These are phyloP conservation scores for Cyphomyrmex costatus DNA, from an alignment of 1,140 invertebrate genomes.

Conservation along the genomic window DNA sequence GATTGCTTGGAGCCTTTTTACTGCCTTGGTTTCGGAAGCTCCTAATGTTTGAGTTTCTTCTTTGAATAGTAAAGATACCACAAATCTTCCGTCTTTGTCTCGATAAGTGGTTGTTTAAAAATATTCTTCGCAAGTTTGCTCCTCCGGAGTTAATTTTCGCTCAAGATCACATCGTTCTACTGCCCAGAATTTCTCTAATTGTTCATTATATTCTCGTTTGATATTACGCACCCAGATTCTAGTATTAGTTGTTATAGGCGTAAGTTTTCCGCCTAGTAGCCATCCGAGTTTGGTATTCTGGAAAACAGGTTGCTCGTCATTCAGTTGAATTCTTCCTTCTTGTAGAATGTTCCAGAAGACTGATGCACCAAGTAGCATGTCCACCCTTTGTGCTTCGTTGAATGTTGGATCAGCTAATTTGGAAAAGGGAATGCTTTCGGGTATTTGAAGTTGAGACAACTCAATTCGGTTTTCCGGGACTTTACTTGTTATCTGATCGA, in stretches of 20 bases:
- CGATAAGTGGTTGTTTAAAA: neutral
- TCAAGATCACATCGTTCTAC: neutral
- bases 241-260: neutral
- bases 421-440: neutral
- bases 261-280: conserved; percentile 1
- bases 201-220: neutral
- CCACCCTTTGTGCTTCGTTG: neutral
- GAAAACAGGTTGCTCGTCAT: neutral
- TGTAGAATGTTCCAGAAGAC: neutral
- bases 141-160: neutral
- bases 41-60: neutral
- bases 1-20: conserved; percentile 48
- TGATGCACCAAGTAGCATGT: neutral
- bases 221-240: neutral
- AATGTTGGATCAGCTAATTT: neutral
- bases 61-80: neutral
- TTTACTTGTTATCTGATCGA: neutral
- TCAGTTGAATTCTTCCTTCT: neutral
- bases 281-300: conserved; percentile 18
- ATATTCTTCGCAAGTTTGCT: neutral
- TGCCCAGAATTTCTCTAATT: conserved; percentile 21
- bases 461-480: neutral
- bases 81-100: conserved; percentile 8
- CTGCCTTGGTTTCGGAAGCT: neutral
- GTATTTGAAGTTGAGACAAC: neutral